Evolutionary conservation across 2,797 vertebrate genomes (phyloP).

Genomic region (Aldrovandia affinis): DNA sequence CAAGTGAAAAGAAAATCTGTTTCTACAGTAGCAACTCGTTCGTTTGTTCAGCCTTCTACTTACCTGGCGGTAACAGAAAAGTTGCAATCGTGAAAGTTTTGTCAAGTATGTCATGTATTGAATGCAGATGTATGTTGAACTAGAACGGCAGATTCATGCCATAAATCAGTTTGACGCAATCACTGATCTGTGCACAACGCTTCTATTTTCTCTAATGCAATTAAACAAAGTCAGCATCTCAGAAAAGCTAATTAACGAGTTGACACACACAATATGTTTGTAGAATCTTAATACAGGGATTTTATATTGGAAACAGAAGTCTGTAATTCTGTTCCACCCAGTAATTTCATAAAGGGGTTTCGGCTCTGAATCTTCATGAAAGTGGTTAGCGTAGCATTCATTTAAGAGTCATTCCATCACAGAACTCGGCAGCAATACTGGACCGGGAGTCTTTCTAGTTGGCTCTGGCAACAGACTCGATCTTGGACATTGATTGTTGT

Average conservation of each 20-base stretch:
- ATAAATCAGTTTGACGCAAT: conserved; percentile 40
- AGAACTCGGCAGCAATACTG: not conserved
- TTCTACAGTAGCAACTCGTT: not conserved
- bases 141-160: conserved; percentile 31
- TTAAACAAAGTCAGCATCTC: conserved; percentile 42
- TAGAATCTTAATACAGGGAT: conserved; percentile 19
- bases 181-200: conserved; percentile 37
- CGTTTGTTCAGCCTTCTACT: not conserved
- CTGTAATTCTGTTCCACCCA: conserved; percentile 1
- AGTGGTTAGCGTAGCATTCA: not conserved
- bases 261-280: conserved; percentile 27
- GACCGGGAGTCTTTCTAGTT: not conserved
- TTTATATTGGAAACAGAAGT: conserved; percentile 20
- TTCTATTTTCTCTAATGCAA: conserved; percentile 32
- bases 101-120: conserved; percentile 1
- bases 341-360: not conserved
- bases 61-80: not conserved
- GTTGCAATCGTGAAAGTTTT: conserved; percentile 12
- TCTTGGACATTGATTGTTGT: no score
- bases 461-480: no score
- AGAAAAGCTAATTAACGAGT: conserved; percentile 37
- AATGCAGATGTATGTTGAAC: conserved; percentile 21
- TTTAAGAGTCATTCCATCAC: not conserved
- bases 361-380: not conserved
- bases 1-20: not conserved